phyloP scores from a whole-genome alignment of 2,888 invertebrate species.

The Hyppa rectilinea region DNA sequence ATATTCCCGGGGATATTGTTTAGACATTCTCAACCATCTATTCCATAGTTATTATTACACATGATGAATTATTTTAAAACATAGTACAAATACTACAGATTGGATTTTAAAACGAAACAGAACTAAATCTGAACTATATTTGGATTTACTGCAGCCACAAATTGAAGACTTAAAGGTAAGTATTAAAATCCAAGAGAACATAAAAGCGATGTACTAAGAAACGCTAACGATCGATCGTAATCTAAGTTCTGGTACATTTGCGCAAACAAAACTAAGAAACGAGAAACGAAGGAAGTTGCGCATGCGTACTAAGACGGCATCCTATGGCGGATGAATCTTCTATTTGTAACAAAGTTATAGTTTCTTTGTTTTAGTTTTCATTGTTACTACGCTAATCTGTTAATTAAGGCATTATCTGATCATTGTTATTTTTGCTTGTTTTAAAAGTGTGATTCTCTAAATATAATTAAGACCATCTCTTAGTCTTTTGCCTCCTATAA shows the following conservation, averaged over 20 bases:
- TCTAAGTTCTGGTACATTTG: conserved; percentile 74
- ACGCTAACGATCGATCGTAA: conserved; percentile 68
- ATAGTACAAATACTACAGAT: neutral
- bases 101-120: neutral
- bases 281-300: conserved; percentile 75
- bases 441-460: neutral
- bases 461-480: neutral
- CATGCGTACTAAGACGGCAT: conserved; percentile 64
- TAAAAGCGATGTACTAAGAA: conserved; percentile 64
- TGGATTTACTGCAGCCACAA: conserved; percentile 26
- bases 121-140: conserved; percentile 17
- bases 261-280: conserved; percentile 67
- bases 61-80: neutral
- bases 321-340: conserved; percentile 58
- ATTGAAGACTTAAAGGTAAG: conserved; percentile 52
- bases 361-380: conserved; percentile 47
- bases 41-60: no score
- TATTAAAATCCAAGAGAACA: conserved; percentile 54
- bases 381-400: conserved; percentile 46
- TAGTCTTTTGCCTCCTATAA: no score
- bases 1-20: neutral
- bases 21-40: neutral
- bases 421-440: neutral
- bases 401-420: conserved; percentile 23
- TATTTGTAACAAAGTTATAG: conserved; percentile 50